Percentiles rank a stretch among this genome's conserved stretches.
These are phyloP conservation scores for Sebastolobus alascanus DNA, from an alignment of 2,797 vertebrate species.

Conservation along the genomic window DNA sequence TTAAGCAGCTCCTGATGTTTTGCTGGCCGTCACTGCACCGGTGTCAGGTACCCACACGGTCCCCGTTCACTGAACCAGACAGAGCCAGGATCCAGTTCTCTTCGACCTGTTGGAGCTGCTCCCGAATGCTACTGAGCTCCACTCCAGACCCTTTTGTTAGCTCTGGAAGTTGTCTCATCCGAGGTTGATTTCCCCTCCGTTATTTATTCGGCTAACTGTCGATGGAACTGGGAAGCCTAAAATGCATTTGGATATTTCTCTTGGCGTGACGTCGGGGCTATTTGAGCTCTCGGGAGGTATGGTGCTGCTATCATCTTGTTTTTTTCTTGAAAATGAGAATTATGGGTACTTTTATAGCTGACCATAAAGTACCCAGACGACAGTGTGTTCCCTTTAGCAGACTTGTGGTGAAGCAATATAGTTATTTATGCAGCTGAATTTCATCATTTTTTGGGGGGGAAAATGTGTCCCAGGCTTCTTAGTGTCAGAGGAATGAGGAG, in stretches of 20 bases:
- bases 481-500: slow-evolving; percentile 22
- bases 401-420: slow-evolving; percentile 53
- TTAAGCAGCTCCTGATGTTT: slow-evolving; percentile 78
- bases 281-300: slow-evolving; percentile 74
- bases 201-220: slow-evolving; percentile 43
- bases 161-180: slow-evolving; percentile 31
- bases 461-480: slow-evolving; percentile 17
- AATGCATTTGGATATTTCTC: slow-evolving; percentile 75
- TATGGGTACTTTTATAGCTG: slow-evolving; percentile 51
- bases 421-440: slow-evolving; percentile 58
- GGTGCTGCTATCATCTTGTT: slow-evolving; percentile 45
- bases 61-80: slow-evolving; percentile 76
- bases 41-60: slow-evolving; percentile 81
- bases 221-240: slow-evolving; percentile 43
- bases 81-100: slow-evolving; percentile 71
- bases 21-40: slow-evolving; percentile 70
- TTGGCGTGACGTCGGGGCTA: slow-evolving; percentile 44
- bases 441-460: slow-evolving; percentile 20
- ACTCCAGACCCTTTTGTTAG: slow-evolving; percentile 17
- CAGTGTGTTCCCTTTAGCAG: slow-evolving; percentile 56
- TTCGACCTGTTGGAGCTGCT: slow-evolving; percentile 36
- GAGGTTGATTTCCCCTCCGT: slow-evolving; percentile 5
- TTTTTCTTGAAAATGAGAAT: slow-evolving; percentile 44
- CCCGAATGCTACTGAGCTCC: slow-evolving; percentile 5
- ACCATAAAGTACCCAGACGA: slow-evolving; percentile 52